Percentiles rank a stretch among this genome's conserved stretches.
Conservation (phyloP, 2,797 vertebrate species). For the Sebastes vulpes region DNA sequence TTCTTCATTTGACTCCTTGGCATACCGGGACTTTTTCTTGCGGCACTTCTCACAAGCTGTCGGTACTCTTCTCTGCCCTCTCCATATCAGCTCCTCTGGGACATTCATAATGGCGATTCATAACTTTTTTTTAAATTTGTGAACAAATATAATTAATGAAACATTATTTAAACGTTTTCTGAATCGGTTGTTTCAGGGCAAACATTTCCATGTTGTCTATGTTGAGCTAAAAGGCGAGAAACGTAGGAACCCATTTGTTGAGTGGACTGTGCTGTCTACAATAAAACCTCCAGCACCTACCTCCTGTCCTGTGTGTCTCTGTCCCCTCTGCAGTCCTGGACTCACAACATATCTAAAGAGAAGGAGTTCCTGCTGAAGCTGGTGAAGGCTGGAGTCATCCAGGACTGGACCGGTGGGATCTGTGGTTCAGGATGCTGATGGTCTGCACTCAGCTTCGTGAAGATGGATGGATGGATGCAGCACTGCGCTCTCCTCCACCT, state of each 20-base stretch:
- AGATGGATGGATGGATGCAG: background rate
- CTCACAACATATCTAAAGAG: slow-evolving; percentile 93
- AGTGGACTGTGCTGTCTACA: background rate
- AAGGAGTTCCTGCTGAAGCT: slow-evolving; percentile 93
- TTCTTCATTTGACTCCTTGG: no score
- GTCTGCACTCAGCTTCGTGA: slow-evolving; percentile 10
- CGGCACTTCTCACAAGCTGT: no score
- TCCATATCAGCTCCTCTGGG: no score
- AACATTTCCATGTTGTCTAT: background rate
- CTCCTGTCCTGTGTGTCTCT: background rate
- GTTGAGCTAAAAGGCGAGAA: background rate
- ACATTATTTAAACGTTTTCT: no score
- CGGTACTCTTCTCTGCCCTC: no score
- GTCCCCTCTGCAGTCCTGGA: slow-evolving; percentile 89
- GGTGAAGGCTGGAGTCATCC: slow-evolving; percentile 90
- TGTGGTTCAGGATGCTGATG: slow-evolving; percentile 75
- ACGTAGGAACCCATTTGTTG: background rate
- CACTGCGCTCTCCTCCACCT: background rate
- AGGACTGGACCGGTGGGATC: slow-evolving; percentile 91
- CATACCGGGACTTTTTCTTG: no score
- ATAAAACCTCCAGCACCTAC: background rate
- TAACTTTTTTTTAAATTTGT: no score
- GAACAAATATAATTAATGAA: no score
- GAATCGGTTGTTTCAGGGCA: no score
- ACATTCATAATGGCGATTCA: no score